These are phyloP conservation scores for Gallinago undulata DNA, from an alignment of 2,113 vertebrate genomes.

Conservation along the genomic window DNA sequence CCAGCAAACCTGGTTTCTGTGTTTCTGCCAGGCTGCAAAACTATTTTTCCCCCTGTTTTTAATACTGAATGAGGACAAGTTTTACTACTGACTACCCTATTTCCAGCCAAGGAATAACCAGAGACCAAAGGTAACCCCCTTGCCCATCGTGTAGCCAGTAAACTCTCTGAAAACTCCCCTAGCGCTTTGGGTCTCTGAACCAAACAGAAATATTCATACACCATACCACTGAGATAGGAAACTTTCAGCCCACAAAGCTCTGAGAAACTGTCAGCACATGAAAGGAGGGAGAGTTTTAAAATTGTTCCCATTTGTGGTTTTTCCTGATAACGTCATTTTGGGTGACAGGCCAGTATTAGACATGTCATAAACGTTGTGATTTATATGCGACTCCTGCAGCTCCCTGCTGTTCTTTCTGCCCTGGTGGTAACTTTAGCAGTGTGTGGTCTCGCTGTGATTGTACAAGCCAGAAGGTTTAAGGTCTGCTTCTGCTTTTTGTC, in stretches of 20 bases:
- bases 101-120: background rate
- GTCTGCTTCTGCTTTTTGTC: constrained; percentile 39
- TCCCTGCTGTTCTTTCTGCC: background rate
- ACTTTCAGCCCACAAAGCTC: background rate
- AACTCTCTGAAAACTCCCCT: background rate
- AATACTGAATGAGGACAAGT: background rate
- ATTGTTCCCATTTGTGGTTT: background rate
- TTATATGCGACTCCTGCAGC: background rate
- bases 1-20: background rate
- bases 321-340: background rate
- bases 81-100: background rate
- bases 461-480: background rate
- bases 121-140: background rate
- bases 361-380: background rate
- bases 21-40: background rate
- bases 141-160: background rate
- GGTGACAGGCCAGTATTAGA: background rate
- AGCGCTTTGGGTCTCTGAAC: background rate
- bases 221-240: background rate
- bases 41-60: background rate
- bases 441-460: background rate
- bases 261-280: background rate
- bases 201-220: background rate
- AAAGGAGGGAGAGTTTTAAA: background rate
- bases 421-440: background rate